Base-by-base conservation (phyloP, 1,140 invertebrate species). In the Dendrolimus punctatus region DNA sequence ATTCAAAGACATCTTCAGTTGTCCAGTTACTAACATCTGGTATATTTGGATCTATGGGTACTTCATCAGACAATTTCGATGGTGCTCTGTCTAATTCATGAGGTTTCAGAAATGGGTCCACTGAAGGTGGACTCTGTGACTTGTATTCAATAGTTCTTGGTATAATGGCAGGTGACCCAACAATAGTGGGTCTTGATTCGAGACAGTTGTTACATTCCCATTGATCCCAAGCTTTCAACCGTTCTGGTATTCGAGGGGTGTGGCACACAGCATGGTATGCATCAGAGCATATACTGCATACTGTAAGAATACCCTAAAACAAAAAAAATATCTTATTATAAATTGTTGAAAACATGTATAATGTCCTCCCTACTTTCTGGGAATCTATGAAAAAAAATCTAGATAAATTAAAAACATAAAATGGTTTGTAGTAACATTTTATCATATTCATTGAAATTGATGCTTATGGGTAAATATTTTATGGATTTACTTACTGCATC, bases 1-100 rank as follows among this genome's bases (percentile, higher is more conserved):
- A 96, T 10, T 91, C 87, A 73, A 92, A 94, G 2, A 97, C 95
- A 78, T 97, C 93, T 57, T 94, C 91, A 6, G 91, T 90, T 5
- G 91, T 91, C 95, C 95, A 97, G 68, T 92, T 89, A 1, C 91
- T 90, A 7, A 94, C 93, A 86, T 95, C 93, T 10, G 94, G 94
- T 69, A 95, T 92, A 58, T 85, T 90, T 37, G 90, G 89, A 81
- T 93, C 92, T 53, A 93, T 89, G 6, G 76, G 68, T 23, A 68
- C 55, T 53, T 87, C 78, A 40, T 79, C 74, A 39, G 52, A 42
- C 36, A 78, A 49, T 61, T 85, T 80, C 8, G 76, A 79, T 46
- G 70, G 68, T 48, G 76, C 73, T 55, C 76, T 73, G 57, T 86
- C 82, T 51, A 86, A 57, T 57, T 86, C 82, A 56, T 86, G 82